phyloP scores from a whole-genome alignment of 2,113 vertebrate genomes.

The Oryzias javanicus region DNA sequence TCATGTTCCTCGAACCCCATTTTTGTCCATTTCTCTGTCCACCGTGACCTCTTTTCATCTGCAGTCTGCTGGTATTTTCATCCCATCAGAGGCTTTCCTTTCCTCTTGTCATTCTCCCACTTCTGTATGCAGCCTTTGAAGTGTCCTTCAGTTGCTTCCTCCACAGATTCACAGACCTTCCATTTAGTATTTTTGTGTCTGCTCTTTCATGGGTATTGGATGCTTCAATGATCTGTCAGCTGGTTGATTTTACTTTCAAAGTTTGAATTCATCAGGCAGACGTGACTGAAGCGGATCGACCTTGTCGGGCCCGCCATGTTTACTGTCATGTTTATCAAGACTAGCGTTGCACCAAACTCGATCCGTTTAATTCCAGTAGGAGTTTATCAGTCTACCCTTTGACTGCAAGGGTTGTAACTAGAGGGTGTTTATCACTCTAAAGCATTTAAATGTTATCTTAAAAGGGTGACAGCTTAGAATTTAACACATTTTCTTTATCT shows the following conservation, averaged over 20 bases:
- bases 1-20: conserved; percentile 4
- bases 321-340: conserved; percentile 33
- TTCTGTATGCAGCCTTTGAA: conserved; percentile 25
- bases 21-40: conserved; percentile 37
- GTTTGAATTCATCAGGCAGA: conserved; percentile 28
- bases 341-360: conserved; percentile 8
- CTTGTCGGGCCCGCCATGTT: conserved; percentile 3
- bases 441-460: not conserved
- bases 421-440: not conserved
- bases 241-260: conserved; percentile 13
- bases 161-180: conserved; percentile 29
- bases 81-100: conserved; percentile 3
- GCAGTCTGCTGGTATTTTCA: conserved; percentile 29
- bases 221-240: conserved; percentile 16
- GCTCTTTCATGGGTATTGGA: conserved; percentile 26
- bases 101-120: not conserved
- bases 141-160: conserved; percentile 27
- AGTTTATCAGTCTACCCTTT: conserved; percentile 20
- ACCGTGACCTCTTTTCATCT: conserved; percentile 42
- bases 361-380: conserved; percentile 13
- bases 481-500: not conserved
- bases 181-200: conserved; percentile 25
- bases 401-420: conserved; percentile 6
- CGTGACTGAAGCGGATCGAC: conserved; percentile 3
- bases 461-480: not conserved